A percentile compares a stretch with the other conserved stretches of the same genome.
phyloP scores from a whole-genome alignment of 2,113 vertebrate genomes.

The Carettochelys insculpta region DNA sequence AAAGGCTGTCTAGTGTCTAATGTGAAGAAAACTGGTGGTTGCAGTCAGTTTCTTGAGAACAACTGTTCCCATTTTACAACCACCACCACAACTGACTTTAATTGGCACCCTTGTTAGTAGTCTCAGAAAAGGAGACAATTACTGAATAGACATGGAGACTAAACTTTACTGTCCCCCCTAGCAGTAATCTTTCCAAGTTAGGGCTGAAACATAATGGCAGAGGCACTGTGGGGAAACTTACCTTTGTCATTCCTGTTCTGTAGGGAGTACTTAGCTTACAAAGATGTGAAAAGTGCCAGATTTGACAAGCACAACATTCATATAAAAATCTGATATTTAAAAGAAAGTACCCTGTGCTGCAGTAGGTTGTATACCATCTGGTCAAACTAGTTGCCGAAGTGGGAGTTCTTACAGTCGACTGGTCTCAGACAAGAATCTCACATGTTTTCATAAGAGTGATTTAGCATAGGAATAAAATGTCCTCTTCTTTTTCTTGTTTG shows the following conservation, averaged over 20 bases:
- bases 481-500: background rate
- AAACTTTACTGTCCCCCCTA: background rate
- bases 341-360: background rate
- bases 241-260: background rate
- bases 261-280: background rate
- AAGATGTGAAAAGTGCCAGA: fast-evolving
- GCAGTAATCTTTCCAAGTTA: background rate
- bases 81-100: background rate
- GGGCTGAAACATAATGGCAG: background rate
- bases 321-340: background rate
- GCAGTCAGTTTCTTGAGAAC: background rate
- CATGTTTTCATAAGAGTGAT: background rate
- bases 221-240: background rate
- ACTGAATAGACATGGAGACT: background rate
- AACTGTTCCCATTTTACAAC: background rate
- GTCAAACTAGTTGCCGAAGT: background rate
- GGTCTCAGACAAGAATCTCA: background rate
- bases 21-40: background rate
- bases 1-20: background rate
- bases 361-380: background rate
- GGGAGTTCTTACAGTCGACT: background rate
- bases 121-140: background rate
- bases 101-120: background rate
- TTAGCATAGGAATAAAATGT: background rate
- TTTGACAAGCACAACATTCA: background rate